Base-by-base conservation (phyloP, 2,888 invertebrate genomes). In the Sycophila texana region DNA sequence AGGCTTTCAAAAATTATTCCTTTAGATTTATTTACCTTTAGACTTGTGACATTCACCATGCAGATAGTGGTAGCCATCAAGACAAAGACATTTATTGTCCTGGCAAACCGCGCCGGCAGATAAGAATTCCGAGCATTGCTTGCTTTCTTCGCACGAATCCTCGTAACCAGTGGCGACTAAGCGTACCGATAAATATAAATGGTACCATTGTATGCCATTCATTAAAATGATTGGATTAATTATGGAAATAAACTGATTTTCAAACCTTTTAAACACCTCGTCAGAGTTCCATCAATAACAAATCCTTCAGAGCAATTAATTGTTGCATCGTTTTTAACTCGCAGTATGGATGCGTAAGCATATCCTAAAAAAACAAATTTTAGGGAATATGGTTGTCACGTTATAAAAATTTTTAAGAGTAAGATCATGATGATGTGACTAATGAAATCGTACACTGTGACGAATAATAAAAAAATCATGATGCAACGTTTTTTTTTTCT, bases 31-130 rank as follows among this genome's bases (percentile, higher is more conserved):
- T 80, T 81, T 75, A 88, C 88, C 86, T 66, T 83, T 74, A n/a
- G 86, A 83, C n/a, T 55, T 71, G 49, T 83, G 83, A 73, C 88
- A 88, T 66, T 81, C 82, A 4, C 88, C 88, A 63, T 86, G 87
- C 5, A 86, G 68, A 72, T 88, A 88, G 74, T 88, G 86, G 74
- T 85, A 88, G 57, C 86, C 86, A 12, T 82, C 61, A 14, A 61
- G 65, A 74, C 88, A 88, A 2, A 47, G 74, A 74, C 88, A 88
- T 18, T n/a, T 57, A 22, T 82, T 77, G n/a, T 83, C 65, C 4
- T 77, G 58, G 72, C 88, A 88, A 53, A 55, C 74, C 47, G 81
- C 87, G 72, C 88, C 88, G 5, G 67, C 75, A 4, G 74, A 74
- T 60, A 88, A 82, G 78, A 84, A 84, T 70, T 74, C 70, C 2